A percentile compares a stretch with the other conserved stretches of the same genome.
phyloP scores from a whole-genome alignment of 2,113 vertebrate species.

The Dissostichus mawsoni region DNA sequence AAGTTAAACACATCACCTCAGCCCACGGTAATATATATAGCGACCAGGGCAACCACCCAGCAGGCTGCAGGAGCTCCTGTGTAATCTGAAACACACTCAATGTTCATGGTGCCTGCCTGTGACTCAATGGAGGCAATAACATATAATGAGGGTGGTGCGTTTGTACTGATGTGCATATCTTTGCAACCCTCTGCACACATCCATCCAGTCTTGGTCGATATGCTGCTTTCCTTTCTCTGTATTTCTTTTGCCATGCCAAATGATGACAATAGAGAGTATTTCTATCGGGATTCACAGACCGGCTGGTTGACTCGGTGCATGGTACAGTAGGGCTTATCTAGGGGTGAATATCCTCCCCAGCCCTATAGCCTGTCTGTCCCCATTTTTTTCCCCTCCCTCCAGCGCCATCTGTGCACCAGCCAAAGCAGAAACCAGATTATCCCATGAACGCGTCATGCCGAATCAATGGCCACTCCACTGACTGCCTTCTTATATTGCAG shows the following conservation, averaged over 20 bases:
- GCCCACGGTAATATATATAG: conserved; percentile 15
- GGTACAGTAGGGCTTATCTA: conserved; percentile 73
- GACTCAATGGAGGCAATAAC: background rate
- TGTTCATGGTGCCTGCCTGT: conserved; percentile 7
- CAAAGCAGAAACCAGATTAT: conserved; percentile 82
- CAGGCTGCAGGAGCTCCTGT: conserved; percentile 11
- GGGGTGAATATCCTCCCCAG: conserved; percentile 65
- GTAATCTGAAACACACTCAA: background rate
- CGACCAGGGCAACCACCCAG: conserved; percentile 13
- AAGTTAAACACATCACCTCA: background rate
- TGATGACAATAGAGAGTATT: conserved; percentile 7
- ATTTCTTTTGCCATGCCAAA: background rate
- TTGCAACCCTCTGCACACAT: background rate
- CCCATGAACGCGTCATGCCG: conserved; percentile 63
- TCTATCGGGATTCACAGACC: conserved; percentile 26
- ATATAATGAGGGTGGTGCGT: background rate
- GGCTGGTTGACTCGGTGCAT: conserved; percentile 45
- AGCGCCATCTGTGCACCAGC: conserved; percentile 77
- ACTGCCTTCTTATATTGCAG: conserved; percentile 25
- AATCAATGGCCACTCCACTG: conserved; percentile 60
- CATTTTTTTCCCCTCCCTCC: conserved; percentile 55
- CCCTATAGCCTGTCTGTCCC: conserved; percentile 69
- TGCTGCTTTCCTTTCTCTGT: background rate
- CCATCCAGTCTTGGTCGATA: background rate
- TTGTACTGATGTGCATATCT: background rate